Evolutionary conservation across 1,140 invertebrate species (phyloP).

Genomic region (Andrena cerasifolii): DNA sequence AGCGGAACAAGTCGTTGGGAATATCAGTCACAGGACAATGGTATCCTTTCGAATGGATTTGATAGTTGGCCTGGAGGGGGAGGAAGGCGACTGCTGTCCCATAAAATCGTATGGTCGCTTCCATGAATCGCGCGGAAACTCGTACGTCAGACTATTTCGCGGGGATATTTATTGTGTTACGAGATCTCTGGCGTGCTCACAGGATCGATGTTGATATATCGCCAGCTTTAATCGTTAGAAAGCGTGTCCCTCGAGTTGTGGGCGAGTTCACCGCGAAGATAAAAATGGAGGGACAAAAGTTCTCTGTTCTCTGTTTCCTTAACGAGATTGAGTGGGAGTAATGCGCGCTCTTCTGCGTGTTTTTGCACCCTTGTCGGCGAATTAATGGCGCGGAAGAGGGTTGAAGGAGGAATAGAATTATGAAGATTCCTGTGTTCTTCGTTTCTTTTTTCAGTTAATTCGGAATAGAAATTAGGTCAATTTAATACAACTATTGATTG

Average conservation of each 20-base stretch:
- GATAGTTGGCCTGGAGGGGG: background rate
- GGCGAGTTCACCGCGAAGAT: background rate
- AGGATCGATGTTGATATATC: slow-evolving; percentile 5
- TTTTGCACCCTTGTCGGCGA: no score
- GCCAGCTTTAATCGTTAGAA: background rate
- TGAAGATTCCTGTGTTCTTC: no score
- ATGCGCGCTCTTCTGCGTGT: no score
- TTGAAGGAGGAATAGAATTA: no score
- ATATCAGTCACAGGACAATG: slow-evolving; percentile 3
- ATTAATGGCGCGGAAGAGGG: no score
- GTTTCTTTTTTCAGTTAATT: no score
- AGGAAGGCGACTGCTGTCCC: background rate
- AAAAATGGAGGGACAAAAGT: slow-evolving; percentile 1
- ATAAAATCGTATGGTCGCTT: background rate
- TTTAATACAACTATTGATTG: no score
- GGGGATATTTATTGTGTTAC: background rate
- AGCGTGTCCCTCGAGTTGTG: no score
- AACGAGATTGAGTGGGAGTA: no score
- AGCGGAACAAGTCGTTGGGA: background rate
- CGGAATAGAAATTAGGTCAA: no score
- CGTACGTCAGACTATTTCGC: background rate
- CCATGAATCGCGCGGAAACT: background rate
- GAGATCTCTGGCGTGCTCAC: background rate
- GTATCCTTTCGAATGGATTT: background rate
- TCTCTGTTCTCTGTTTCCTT: background rate